phyloP scores from a whole-genome alignment of 2,797 vertebrate species.

The Anomalospiza imberbis region DNA sequence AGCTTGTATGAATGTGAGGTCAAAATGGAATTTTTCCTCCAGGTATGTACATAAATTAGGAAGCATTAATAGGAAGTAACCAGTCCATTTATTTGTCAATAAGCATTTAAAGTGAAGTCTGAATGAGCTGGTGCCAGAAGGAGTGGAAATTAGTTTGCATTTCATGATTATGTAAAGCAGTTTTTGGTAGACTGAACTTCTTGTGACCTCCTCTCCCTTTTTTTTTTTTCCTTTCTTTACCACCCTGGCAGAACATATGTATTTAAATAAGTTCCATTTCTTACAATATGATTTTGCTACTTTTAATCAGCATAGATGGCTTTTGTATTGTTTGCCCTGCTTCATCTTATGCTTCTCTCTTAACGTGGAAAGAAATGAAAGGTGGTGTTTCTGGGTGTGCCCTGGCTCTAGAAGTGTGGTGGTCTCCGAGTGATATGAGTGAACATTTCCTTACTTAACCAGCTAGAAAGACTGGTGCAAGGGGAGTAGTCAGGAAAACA shows the following conservation, averaged over 20 bases:
- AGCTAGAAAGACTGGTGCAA: neutral
- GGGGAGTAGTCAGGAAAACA: neutral
- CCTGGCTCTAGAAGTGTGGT: neutral
- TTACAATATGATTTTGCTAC: neutral
- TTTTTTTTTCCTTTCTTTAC: neutral
- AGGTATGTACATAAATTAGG: slow-evolving; percentile 67
- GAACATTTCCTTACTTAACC: neutral
- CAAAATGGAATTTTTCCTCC: slow-evolving; percentile 65
- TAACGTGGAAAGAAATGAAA: neutral
- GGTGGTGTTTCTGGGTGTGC: neutral
- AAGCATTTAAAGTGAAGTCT: slow-evolving; percentile 53
- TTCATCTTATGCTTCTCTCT: neutral
- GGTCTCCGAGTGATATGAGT: neutral
- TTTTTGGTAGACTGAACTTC: slow-evolving; percentile 49
- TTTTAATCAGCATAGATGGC: neutral
- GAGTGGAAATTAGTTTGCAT: slow-evolving; percentile 62
- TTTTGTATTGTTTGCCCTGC: neutral
- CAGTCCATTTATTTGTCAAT: slow-evolving; percentile 71
- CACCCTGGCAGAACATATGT: neutral
- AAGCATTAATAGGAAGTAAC: slow-evolving; percentile 60
- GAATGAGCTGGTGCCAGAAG: slow-evolving; percentile 56
- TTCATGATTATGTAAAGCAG: slow-evolving; percentile 63
- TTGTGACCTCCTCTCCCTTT: neutral
- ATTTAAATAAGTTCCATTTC: slow-evolving; percentile 28
- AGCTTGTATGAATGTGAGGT: slow-evolving; percentile 38